phyloP scores from a whole-genome alignment of 2,888 invertebrate genomes.

The Drosophila quinaria region DNA sequence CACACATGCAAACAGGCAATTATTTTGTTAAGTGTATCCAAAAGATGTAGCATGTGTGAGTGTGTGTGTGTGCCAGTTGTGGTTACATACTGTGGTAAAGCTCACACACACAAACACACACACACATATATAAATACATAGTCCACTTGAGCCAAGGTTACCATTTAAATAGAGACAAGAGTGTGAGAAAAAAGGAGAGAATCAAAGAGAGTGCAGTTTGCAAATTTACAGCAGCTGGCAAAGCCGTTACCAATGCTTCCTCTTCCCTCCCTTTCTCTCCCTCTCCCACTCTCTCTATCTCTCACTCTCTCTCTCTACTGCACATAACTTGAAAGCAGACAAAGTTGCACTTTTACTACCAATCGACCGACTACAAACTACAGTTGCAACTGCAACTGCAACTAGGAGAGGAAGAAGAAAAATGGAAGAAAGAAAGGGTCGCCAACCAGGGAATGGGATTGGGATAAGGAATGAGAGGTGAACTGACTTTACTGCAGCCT shows the following conservation, averaged over 20 bases:
- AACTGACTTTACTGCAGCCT: conserved; percentile 33
- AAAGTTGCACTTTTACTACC: conserved; percentile 76
- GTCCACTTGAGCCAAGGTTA: conserved; percentile 49
- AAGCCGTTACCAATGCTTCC: background rate
- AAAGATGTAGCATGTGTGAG: background rate
- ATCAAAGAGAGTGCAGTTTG: conserved; percentile 25
- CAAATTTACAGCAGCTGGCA: conserved; percentile 53
- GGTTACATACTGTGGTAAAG: conserved; percentile 54
- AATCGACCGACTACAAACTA: conserved; percentile 47
- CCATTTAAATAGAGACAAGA: conserved; percentile 16
- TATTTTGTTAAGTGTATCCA: too few species aligned
- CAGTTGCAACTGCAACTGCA: conserved; percentile 31
- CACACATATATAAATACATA: conserved; percentile 13
- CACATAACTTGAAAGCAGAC: conserved; percentile 40
- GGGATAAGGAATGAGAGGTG: conserved; percentile 12
- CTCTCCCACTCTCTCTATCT: background rate
- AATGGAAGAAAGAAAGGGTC: background rate
- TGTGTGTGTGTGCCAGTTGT: conserved; percentile 37
- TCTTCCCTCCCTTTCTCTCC: background rate
- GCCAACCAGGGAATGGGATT: conserved; percentile 1
- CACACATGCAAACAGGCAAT: too few species aligned
- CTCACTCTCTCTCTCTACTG: conserved; percentile 6
- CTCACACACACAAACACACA: conserved; percentile 26
- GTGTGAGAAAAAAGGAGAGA: background rate
- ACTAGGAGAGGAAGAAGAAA: background rate